A percentile compares a stretch with the other conserved stretches of the same genome.
Evolutionary conservation across 1,140 invertebrate genomes (phyloP).

Genomic region (Brevipalpus yothersi): DNA sequence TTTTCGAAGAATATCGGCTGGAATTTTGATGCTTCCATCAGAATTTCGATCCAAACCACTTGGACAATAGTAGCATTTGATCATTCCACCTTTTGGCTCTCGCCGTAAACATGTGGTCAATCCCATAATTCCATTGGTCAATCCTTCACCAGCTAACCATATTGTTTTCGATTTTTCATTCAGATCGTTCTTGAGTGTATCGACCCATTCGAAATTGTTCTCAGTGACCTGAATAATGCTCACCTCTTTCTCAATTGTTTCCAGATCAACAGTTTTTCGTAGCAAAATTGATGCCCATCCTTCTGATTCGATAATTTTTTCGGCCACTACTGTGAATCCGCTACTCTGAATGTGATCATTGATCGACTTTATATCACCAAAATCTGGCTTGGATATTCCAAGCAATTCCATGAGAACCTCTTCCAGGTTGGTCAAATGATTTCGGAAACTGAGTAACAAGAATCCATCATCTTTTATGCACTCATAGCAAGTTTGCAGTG

Average conservation of each 20-base stretch:
- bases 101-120: slow-evolving; percentile 60
- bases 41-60: neutral
- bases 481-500: neutral
- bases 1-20: slow-evolving; percentile 24
- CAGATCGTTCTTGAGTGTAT: slow-evolving; percentile 32
- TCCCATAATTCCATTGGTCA: slow-evolving; percentile 48
- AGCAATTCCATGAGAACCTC: neutral
- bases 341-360: neutral
- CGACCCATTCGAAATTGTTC: neutral
- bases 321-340: neutral
- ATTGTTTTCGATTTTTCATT: slow-evolving; percentile 35
- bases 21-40: neutral
- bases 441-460: neutral
- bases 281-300: slow-evolving; percentile 3
- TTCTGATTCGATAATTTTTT: neutral
- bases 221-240: neutral
- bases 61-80: slow-evolving; percentile 24
- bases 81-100: slow-evolving; percentile 47
- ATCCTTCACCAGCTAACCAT: slow-evolving; percentile 30
- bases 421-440: neutral
- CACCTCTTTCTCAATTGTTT: neutral
- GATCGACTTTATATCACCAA: neutral
- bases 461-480: neutral
- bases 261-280: neutral
- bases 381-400: neutral